These are phyloP conservation scores for Sphaerophoria rueppellii DNA, from an alignment of 2,888 invertebrate genomes.

Conservation along the genomic window DNA sequence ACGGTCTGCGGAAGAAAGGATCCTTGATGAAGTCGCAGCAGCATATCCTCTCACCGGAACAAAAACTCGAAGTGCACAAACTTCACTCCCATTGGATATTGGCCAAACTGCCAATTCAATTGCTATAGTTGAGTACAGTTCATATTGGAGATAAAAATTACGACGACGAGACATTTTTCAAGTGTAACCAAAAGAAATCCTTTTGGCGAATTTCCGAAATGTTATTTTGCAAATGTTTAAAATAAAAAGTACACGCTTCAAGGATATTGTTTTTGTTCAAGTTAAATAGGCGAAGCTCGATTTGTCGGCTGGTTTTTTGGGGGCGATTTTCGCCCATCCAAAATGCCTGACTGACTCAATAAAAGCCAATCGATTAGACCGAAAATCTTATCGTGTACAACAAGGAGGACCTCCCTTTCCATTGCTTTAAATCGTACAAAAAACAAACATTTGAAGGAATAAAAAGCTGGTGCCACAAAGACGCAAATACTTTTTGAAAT, in stretches of 20 bases:
- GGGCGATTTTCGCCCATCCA: constrained; percentile 60
- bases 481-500: constrained; percentile 63
- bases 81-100: constrained; percentile 77
- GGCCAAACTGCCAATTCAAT: constrained; percentile 81
- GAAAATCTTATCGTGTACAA: background rate
- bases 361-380: constrained; percentile 57
- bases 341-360: constrained; percentile 60
- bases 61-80: constrained; percentile 57
- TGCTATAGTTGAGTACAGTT: constrained; percentile 47
- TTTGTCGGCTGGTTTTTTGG: constrained; percentile 71
- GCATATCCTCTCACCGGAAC: background rate
- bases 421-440: background rate
- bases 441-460: constrained; percentile 31
- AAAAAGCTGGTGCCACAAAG: constrained; percentile 66
- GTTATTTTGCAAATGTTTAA: constrained; percentile 43
- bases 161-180: constrained; percentile 24
- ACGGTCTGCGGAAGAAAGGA: constrained; percentile 56
- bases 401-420: background rate
- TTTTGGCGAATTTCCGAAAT: constrained; percentile 51
- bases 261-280: constrained; percentile 48
- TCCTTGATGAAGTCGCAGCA: constrained; percentile 65
- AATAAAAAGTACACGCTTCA: constrained; percentile 28
- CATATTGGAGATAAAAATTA: constrained; percentile 61
- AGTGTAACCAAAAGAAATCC: constrained; percentile 19
- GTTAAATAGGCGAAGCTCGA: constrained; percentile 60